Evolutionary conservation across 2,797 vertebrate species (phyloP).

Genomic region (Rousettus madagascariensis): DNA sequence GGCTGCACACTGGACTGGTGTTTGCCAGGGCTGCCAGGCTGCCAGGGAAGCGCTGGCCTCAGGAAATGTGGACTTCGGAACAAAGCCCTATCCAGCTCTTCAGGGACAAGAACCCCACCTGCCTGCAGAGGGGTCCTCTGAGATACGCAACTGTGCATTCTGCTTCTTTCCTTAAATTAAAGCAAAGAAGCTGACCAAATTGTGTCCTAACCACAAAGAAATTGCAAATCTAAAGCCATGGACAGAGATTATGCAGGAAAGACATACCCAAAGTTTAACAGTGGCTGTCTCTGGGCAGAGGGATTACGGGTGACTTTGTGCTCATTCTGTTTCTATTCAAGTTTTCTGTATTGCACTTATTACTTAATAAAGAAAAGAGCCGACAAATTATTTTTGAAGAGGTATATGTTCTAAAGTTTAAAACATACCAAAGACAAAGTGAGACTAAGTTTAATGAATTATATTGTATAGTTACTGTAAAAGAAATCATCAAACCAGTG

Average conservation of each 20-base stretch:
- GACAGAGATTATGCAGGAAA: background rate
- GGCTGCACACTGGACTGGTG: background rate
- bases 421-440: background rate
- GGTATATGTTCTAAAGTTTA: background rate
- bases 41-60: background rate
- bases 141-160: background rate
- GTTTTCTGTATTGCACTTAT: background rate
- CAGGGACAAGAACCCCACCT: background rate
- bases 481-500: background rate
- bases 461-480: background rate
- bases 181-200: background rate
- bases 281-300: background rate
- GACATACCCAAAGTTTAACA: background rate
- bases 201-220: background rate
- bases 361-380: background rate
- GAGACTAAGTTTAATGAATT: background rate
- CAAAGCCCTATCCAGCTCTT: background rate
- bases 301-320: background rate
- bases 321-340: background rate
- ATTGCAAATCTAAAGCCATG: background rate
- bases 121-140: background rate
- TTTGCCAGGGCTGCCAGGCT: background rate
- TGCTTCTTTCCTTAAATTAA: background rate
- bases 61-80: background rate
- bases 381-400: background rate